Evolutionary conservation across 2,113 vertebrate genomes (phyloP).

Genomic region (Hemicordylus capensis): DNA sequence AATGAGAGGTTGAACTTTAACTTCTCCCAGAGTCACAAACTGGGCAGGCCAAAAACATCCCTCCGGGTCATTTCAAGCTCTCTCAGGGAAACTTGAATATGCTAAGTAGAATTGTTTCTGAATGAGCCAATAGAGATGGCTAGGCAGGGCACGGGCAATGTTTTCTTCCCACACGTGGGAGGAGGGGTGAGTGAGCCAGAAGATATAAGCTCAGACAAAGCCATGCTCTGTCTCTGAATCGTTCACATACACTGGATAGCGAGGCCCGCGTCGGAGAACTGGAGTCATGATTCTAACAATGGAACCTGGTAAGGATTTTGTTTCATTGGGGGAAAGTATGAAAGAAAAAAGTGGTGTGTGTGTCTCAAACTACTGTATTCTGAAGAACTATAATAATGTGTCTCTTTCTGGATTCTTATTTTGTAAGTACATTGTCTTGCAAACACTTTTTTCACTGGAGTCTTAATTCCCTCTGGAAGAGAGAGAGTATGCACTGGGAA

Average conservation of each 20-base stretch:
- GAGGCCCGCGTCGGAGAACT: constrained; percentile 63
- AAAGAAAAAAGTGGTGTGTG: not conserved
- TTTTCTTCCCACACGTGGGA: constrained; percentile 58
- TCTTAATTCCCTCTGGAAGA: not conserved
- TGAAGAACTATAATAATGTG: not conserved
- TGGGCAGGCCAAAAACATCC: constrained; percentile 19
- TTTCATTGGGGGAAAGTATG: constrained; percentile 21
- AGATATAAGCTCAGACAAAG: constrained; percentile 76
- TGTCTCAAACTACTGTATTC: constrained; percentile 4
- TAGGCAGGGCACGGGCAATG: constrained; percentile 47
- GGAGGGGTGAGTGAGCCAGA: constrained; percentile 65
- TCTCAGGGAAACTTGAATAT: constrained; percentile 54
- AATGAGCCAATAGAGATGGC: constrained; percentile 66
- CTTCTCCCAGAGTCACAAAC: constrained; percentile 28
- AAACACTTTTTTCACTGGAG: not conserved
- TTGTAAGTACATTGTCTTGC: not conserved
- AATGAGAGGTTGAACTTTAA: not conserved
- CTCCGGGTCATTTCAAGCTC: constrained; percentile 55
- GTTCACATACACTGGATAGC: constrained; percentile 64
- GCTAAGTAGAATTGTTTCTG: constrained; percentile 50
- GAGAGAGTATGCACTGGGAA: constrained; percentile 3
- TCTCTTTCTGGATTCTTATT: not conserved
- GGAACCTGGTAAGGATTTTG: constrained; percentile 63
- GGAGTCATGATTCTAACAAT: constrained; percentile 74
- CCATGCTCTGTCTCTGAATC: constrained; percentile 68